Base-by-base conservation (phyloP, 2,113 vertebrate genomes). In the Anhinga rufa region DNA sequence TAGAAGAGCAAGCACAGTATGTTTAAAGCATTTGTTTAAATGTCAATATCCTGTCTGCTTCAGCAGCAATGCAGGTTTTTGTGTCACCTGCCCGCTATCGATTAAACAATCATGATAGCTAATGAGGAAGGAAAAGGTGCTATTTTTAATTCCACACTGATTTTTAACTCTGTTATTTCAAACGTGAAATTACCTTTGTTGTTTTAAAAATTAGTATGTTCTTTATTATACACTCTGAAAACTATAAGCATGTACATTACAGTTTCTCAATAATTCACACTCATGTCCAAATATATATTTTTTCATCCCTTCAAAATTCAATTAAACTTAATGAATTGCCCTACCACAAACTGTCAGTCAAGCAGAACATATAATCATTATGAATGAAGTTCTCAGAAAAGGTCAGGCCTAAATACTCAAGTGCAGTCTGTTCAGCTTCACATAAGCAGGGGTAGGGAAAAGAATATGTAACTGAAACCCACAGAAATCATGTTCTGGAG, bases 21-120 rank as follows among this genome's bases (percentile, higher is more conserved):
- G 58, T 83, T 95, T 88, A 84, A 92, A 71, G 31, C 72, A 90
- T 94, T 94, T 97, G 52, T 86, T 94, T 76, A 94, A 96, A 93
- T 65, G 88, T 94, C 96, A 88, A 93, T 95, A 96, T 49, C 32
- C 36, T 92, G 34, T 40, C 82, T 95, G 94, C 76, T 91, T 90
- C 92, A 91, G 61, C 61, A 93, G 65, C 0, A 0, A 54, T 46
- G 82, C 55, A 75, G 72, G 54, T 14, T 91, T 95, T 83, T 86
- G 52, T 95, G 91, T 88, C 92, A 77, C 54, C 57, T 72, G 95
- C 48, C 54, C 1, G 1, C 46, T 79, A 96, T 95, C 0, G 88
- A 97, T 90, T 92, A 65, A 93, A 87, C 40, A 84, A 94, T 97
- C 88, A 88, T 25, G 40, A 72, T 12, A 82, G 46, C 65, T 96